Conservation (phyloP, 2,888 invertebrate genomes). For the Zele albiditarsus region DNA sequence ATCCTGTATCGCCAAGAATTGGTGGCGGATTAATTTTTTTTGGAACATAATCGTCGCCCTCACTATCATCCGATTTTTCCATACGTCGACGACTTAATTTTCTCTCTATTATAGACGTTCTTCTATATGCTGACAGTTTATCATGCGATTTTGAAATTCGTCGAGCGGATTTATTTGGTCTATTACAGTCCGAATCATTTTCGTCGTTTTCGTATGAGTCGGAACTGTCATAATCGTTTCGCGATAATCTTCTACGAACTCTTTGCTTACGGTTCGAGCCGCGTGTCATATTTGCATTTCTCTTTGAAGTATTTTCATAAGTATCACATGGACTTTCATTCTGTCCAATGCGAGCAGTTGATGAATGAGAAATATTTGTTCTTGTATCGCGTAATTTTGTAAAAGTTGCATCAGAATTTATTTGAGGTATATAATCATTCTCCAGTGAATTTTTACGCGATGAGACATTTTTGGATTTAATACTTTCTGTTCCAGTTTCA, state of each 20-base stretch:
- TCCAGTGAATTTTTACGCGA: background rate
- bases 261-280: background rate
- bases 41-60: conserved; percentile 27
- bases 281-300: background rate
- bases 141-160: conserved; percentile 1
- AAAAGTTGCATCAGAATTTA: background rate
- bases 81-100: background rate
- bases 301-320: conserved; percentile 3
- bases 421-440: background rate
- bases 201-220: conserved; percentile 44
- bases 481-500: conserved; percentile 26
- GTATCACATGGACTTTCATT: background rate
- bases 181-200: conserved; percentile 40
- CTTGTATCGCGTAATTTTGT: background rate
- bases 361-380: background rate
- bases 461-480: background rate
- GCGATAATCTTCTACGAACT: conserved; percentile 41
- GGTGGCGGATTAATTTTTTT: background rate
- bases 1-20: background rate
- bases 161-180: background rate
- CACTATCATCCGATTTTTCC: background rate
- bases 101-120: background rate
- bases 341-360: background rate
- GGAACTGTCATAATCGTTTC: conserved; percentile 44
- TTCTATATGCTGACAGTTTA: background rate